These are phyloP conservation scores for Sweltsa coloradensis DNA, from an alignment of 1,140 invertebrate genomes.

Conservation along the genomic window DNA sequence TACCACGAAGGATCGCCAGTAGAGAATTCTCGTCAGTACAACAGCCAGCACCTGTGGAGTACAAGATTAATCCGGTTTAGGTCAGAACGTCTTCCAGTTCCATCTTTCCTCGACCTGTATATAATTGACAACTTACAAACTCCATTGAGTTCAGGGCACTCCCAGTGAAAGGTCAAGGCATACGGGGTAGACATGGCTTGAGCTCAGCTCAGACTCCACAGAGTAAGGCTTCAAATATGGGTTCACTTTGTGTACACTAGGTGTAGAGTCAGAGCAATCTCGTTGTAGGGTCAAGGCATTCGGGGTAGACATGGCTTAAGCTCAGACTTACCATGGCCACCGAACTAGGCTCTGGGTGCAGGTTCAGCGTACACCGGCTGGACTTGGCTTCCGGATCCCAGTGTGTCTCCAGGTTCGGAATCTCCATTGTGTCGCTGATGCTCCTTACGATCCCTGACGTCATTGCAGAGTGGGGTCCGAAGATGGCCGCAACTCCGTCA, in stretches of 20 bases:
- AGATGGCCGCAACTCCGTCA: constrained; percentile 60
- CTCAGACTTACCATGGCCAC: not conserved
- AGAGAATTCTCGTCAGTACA: constrained; percentile 30
- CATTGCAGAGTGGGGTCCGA: constrained; percentile 56
- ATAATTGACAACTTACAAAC: too few relatives aligned
- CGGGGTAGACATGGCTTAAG: not conserved
- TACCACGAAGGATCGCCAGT: constrained; percentile 36
- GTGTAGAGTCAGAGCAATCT: not conserved
- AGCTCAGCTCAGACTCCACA: too few relatives aligned
- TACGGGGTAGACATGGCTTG: not conserved
- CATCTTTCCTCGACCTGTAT: not conserved
- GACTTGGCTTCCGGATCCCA: not conserved
- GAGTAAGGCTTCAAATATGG: too few relatives aligned
- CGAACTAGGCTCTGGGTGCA: not conserved
- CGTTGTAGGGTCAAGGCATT: not conserved
- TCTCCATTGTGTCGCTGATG: constrained; percentile 52
- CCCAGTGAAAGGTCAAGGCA: too few relatives aligned
- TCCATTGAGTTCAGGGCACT: too few relatives aligned
- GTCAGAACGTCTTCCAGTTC: not conserved
- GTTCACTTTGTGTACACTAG: too few relatives aligned
- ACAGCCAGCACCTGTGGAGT: constrained; percentile 30
- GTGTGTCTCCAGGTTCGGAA: constrained; percentile 44
- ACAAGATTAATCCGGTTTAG: not conserved
- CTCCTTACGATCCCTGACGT: constrained; percentile 54
- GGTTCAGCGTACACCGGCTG: not conserved